These are phyloP conservation scores for Polydrusus pterygomalis DNA, from an alignment of 2,888 invertebrate species.

Conservation along the genomic window DNA sequence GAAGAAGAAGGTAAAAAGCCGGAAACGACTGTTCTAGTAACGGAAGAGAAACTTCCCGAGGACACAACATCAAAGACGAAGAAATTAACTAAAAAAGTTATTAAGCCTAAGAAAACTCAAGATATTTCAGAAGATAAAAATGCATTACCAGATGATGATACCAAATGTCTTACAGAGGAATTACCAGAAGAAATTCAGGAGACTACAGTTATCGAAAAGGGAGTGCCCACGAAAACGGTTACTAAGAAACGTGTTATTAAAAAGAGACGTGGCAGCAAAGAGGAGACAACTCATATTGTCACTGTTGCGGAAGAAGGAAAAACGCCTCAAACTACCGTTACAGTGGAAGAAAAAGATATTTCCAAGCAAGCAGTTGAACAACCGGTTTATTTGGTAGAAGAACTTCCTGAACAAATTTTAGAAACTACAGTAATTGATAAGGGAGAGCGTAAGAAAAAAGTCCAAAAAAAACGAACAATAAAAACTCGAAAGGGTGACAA, in stretches of 20 bases:
- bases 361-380: conserved; percentile 9
- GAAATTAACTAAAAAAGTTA: conserved; percentile 5
- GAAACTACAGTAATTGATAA: conserved; percentile 45
- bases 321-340: conserved; percentile 68
- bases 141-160: conserved; percentile 54
- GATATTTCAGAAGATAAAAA: conserved; percentile 27
- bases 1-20: conserved; percentile 70
- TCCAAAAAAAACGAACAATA: conserved; percentile 66
- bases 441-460: conserved; percentile 62
- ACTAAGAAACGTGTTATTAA: conserved; percentile 66
- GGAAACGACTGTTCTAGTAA: conserved; percentile 54
- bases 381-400: conserved; percentile 53
- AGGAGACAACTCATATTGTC: conserved; percentile 63
- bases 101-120: conserved; percentile 5
- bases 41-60: conserved; percentile 59
- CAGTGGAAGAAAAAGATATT: conserved; percentile 63
- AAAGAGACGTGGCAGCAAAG: conserved; percentile 63
- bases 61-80: conserved; percentile 55
- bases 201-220: conserved; percentile 60
- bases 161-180: conserved; percentile 59
- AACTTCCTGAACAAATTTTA: conserved; percentile 64
- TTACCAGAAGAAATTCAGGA: conserved; percentile 64
- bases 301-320: conserved; percentile 68
- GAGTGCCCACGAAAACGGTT: conserved; percentile 61
- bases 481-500: conserved; percentile 67